Evolutionary conservation across 2,113 vertebrate species (phyloP), one percentile per base, ranked within the genome.

Genomic region (Candoia aspera): DNA sequence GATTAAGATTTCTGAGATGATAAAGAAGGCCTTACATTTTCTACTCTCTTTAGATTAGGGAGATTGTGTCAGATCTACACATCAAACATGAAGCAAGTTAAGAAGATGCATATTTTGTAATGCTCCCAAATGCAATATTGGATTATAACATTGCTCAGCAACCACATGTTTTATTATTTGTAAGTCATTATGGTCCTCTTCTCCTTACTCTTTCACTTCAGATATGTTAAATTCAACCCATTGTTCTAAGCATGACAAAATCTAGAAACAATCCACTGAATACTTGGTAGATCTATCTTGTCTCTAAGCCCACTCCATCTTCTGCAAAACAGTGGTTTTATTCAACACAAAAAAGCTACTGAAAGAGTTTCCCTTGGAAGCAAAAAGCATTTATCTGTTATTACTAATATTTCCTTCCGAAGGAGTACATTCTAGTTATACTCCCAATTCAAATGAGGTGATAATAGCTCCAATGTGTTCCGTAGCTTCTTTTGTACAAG

Each of bases 1-100:
- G 95, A 95, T 94, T 95, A 95, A 94, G 94, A 62, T 89, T 96
- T 96, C 94, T 93, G 91, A 95, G 49, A 85, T 94, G 60, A 87
- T 94, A 86, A 96, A 90, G 46, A 94, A 95, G 85, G 62, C 87
- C 87, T 92, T 93, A 88, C 53, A 94, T 95, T 94, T 93, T 96
- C 89, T 90, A 93, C 95, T 95, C 91, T 91, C 73, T 91, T 94
- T 93, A 92, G 91, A 95, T 91, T 93, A 92, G 54, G 85, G 62
- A 23, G 87, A 58, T 86, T 95, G 8, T 26, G 84, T 84, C 90
- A 92, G 53, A 96, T 87, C 33, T 90, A 68, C 59, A 64, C 59
- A 92, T 64, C 9, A 91, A 91, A 93, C 79, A 58, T 1, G 11
- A 91, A 73, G 19, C 68, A 62, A 93, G 88, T 23, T 84, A 49